Conservation (phyloP, 1,140 invertebrate species). For the Antheraea mylitta region DNA sequence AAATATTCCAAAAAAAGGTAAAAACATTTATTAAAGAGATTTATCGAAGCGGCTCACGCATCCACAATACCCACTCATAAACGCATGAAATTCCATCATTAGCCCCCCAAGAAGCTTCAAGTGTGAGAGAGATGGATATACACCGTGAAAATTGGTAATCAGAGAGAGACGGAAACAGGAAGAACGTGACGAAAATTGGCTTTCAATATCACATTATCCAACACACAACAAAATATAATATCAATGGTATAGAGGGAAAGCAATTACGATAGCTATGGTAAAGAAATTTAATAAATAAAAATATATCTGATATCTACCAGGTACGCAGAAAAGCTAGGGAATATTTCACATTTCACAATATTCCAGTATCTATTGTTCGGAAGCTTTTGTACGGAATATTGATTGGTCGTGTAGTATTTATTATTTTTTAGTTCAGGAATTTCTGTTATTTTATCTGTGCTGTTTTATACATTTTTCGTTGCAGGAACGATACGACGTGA, state of each 20-base stretch:
- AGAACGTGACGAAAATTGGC: slow-evolving; percentile 12
- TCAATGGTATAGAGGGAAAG: slow-evolving; percentile 6
- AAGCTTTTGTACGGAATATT: no score
- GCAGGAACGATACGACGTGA: no score
- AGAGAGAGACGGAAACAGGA: slow-evolving; percentile 7
- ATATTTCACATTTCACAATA: no score
- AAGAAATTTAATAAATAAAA: slow-evolving; percentile 8
- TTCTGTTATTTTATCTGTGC: no score
- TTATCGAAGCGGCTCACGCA: slow-evolving; percentile 3
- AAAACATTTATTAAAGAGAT: slow-evolving; percentile 13
- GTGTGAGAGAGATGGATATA: background rate
- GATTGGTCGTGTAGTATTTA: no score
- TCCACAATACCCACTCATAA: slow-evolving; percentile 4
- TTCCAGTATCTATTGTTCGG: no score
- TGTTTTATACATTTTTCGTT: no score
- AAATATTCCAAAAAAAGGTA: slow-evolving; percentile 8
- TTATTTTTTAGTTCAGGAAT: no score
- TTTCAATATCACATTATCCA: slow-evolving; percentile 11
- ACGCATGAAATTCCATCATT: slow-evolving; percentile 7
- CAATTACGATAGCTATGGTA: slow-evolving; percentile 6
- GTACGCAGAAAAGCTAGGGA: background rate
- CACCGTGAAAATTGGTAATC: background rate
- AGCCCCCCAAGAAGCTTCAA: background rate
- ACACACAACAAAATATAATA: slow-evolving; percentile 12
- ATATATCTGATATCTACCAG: background rate